phyloP scores from a whole-genome alignment of 2,888 invertebrate species.

The Troides aeacus region DNA sequence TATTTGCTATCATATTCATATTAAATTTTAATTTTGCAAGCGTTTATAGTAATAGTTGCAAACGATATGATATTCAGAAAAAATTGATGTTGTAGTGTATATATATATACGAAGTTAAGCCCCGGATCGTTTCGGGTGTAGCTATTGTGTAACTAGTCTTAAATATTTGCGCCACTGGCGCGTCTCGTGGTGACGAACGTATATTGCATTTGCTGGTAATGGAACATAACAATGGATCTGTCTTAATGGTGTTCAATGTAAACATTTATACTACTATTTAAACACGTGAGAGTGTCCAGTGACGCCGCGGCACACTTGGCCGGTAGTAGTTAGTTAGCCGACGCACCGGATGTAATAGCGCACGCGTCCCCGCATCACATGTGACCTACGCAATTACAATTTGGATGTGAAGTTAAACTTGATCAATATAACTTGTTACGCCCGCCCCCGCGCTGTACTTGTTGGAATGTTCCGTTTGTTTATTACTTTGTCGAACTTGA shows the following conservation, averaged over 20 bases:
- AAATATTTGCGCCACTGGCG: slow-evolving; percentile 45
- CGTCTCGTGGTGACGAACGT: slow-evolving; percentile 40
- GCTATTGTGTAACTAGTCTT: slow-evolving; percentile 67
- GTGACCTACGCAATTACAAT: too few species aligned
- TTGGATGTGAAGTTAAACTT: not conserved
- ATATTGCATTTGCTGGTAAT: not conserved
- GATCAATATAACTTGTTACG: not conserved
- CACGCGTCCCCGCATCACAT: too few species aligned
- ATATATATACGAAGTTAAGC: slow-evolving; percentile 39
- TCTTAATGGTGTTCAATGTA: not conserved
- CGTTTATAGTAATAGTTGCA: slow-evolving; percentile 55
- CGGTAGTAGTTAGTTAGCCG: too few species aligned
- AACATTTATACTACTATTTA: not conserved
- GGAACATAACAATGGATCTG: not conserved
- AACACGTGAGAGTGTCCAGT: too few species aligned
- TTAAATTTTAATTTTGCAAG: slow-evolving; percentile 42
- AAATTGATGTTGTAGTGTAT: slow-evolving; percentile 63
- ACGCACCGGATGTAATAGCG: too few species aligned
- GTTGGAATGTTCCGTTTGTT: not conserved
- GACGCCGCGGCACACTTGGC: too few species aligned
- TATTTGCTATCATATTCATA: slow-evolving; percentile 39
- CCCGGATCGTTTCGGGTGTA: slow-evolving; percentile 58
- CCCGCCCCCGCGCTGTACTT: not conserved
- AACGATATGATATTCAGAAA: slow-evolving; percentile 50
- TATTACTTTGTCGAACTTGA: not conserved